These are phyloP conservation scores for Gambusia yucatana DNA, from an alignment of 2,797 vertebrate species.

Conservation along the genomic window DNA sequence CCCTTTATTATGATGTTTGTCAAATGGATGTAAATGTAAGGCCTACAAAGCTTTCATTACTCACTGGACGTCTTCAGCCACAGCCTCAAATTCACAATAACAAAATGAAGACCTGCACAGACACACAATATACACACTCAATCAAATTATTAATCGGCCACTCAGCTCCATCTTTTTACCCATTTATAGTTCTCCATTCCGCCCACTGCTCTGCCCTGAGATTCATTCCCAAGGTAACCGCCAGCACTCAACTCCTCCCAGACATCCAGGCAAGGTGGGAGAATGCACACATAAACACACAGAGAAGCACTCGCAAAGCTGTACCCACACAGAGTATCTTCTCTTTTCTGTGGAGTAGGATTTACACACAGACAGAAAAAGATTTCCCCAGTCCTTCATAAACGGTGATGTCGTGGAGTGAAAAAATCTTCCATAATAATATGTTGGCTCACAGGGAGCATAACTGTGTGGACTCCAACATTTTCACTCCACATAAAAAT, in stretches of 20 bases:
- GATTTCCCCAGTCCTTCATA: constrained; percentile 27
- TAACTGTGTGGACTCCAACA: constrained; percentile 31
- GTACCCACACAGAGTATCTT: neutral
- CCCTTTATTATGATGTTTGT: neutral
- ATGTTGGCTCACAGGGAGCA: constrained; percentile 20
- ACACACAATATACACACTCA: constrained; percentile 47
- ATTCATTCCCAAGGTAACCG: constrained; percentile 69
- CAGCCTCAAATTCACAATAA: constrained; percentile 26
- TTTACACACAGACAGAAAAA: constrained; percentile 29
- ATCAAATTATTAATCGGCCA: constrained; percentile 64
- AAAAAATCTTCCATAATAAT: constrained; percentile 43
- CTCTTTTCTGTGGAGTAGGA: constrained; percentile 33
- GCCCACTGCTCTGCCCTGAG: constrained; percentile 56
- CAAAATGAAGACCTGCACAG: constrained; percentile 8
- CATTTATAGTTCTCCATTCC: constrained; percentile 51
- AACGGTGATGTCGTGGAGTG: constrained; percentile 13
- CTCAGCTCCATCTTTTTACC: constrained; percentile 59
- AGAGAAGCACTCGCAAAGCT: constrained; percentile 12
- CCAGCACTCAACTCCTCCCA: constrained; percentile 55
- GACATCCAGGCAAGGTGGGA: constrained; percentile 69
- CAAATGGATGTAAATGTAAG: constrained; percentile 1
- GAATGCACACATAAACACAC: constrained; percentile 6
- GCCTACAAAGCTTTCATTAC: constrained; percentile 35
- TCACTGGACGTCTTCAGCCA: constrained; percentile 20
- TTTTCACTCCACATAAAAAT: constrained; percentile 41